Evolutionary conservation across 2,888 invertebrate genomes (phyloP).

Genomic region (Elaeidobius kamerunicus): DNA sequence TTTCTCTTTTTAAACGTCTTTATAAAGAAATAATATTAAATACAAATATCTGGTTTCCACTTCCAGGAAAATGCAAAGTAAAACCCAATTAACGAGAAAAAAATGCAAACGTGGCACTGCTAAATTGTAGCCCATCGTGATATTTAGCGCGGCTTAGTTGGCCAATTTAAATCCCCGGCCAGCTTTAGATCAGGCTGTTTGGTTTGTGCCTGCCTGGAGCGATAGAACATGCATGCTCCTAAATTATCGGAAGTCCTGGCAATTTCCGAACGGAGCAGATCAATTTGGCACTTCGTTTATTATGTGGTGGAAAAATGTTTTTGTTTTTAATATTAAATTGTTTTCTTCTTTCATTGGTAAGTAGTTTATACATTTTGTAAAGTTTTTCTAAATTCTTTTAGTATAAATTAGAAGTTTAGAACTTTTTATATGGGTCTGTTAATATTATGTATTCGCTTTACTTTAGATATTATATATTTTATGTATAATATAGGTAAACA

Average conservation of each 20-base stretch:
- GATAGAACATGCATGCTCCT: constrained; percentile 48
- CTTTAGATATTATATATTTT: too few species aligned
- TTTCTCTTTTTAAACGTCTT: background rate
- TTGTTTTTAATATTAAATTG: constrained; percentile 6
- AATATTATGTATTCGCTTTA: background rate
- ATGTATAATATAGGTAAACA: too few species aligned
- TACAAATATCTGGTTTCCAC: background rate
- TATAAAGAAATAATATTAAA: background rate
- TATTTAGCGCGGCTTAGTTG: constrained; percentile 37
- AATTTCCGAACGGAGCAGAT: constrained; percentile 36
- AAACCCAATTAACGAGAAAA: constrained; percentile 28
- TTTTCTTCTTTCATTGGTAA: background rate
- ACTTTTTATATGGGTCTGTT: background rate
- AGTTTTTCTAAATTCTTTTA: too few species aligned
- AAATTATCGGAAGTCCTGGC: constrained; percentile 46
- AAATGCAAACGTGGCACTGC: constrained; percentile 26
- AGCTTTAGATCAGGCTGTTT: constrained; percentile 39
- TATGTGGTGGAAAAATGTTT: constrained; percentile 8
- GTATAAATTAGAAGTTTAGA: background rate
- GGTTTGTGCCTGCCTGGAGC: constrained; percentile 41
- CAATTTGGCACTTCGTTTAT: constrained; percentile 13
- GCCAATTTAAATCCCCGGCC: constrained; percentile 46
- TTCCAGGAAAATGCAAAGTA: constrained; percentile 12
- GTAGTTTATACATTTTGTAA: background rate
- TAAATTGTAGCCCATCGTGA: constrained; percentile 19